A percentile compares a stretch with the other conserved stretches of the same genome.
Evolutionary conservation across 2,888 invertebrate genomes (phyloP).

Genomic region (Erebia ligea): DNA sequence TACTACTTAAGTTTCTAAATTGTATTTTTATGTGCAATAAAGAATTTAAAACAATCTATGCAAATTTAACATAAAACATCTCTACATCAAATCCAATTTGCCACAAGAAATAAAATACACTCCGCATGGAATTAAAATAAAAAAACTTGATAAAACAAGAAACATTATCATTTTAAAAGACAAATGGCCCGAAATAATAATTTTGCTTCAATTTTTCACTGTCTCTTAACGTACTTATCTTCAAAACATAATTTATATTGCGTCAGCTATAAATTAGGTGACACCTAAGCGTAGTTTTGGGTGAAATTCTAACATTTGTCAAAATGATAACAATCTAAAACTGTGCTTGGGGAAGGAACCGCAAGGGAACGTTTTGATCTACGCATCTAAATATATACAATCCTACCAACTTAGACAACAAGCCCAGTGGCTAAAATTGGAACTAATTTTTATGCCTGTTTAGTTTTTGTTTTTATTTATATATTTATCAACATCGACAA

Average conservation of each 20-base stretch:
- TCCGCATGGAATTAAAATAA: no score
- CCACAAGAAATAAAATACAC: no score
- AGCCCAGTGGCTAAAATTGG: no score
- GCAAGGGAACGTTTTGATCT: neutral
- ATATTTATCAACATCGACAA: no score
- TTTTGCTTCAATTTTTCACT: slow-evolving; percentile 15
- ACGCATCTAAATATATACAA: neutral
- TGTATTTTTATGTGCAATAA: no score
- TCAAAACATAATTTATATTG: slow-evolving; percentile 20
- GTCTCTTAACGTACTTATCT: slow-evolving; percentile 22
- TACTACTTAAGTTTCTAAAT: no score
- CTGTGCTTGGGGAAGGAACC: neutral
- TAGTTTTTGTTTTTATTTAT: no score
- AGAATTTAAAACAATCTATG: no score
- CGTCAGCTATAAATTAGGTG: slow-evolving; percentile 22
- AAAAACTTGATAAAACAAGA: neutral
- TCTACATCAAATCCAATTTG: no score
- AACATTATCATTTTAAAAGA: slow-evolving; percentile 19
- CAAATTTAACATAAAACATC: no score
- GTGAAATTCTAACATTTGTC: slow-evolving; percentile 21
- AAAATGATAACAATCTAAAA: slow-evolving; percentile 19
- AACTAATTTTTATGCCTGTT: no score
- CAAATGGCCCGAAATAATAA: slow-evolving; percentile 6
- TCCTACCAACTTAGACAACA: no score
- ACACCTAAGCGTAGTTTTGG: neutral